Percentiles rank a stretch among this genome's conserved stretches.
Evolutionary conservation across 1,140 invertebrate genomes (phyloP).

Genomic region (Luehdorfia chinensis): DNA sequence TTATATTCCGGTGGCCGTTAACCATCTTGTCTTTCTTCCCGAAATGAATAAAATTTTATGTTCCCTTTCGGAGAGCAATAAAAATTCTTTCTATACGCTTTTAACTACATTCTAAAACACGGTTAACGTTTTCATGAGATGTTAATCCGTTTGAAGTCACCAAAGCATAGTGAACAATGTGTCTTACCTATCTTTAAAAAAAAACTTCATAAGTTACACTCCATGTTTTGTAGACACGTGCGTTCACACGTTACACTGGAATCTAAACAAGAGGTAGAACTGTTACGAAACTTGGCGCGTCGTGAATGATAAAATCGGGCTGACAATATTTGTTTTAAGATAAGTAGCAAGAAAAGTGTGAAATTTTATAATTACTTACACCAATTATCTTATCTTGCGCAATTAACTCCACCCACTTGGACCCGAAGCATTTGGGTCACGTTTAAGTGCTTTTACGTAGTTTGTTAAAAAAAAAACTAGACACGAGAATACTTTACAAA

Average conservation of each 20-base stretch:
- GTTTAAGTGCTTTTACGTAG: conserved; percentile 26
- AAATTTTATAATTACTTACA: conserved; percentile 69
- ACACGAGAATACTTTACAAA: too few relatives aligned
- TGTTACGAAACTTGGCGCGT: conserved; percentile 47
- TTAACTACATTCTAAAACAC: conserved; percentile 51
- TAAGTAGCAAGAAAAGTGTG: conserved; percentile 53
- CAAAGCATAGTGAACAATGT: conserved; percentile 47
- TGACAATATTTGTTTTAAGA: conserved; percentile 67
- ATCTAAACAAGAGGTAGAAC: conserved; percentile 24
- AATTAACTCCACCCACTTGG: conserved; percentile 55
- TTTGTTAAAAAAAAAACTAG: neutral
- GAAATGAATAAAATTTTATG: conserved; percentile 61
- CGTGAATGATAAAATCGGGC: conserved; percentile 48
- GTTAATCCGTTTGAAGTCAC: conserved; percentile 52
- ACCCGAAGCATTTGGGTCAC: conserved; percentile 37
- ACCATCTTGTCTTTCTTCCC: conserved; percentile 37
- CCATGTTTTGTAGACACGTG: too few relatives aligned
- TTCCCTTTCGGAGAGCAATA: conserved; percentile 53
- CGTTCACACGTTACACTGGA: conserved; percentile 34
- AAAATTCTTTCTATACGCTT: conserved; percentile 60
- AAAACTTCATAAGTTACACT: too few relatives aligned
- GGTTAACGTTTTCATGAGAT: conserved; percentile 37
- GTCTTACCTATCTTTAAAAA: conserved; percentile 29
- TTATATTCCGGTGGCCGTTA: conserved; percentile 34
- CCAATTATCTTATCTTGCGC: conserved; percentile 61